These are phyloP conservation scores for Mycalesis mineus DNA, from an alignment of 2,888 invertebrate species.

Conservation along the genomic window DNA sequence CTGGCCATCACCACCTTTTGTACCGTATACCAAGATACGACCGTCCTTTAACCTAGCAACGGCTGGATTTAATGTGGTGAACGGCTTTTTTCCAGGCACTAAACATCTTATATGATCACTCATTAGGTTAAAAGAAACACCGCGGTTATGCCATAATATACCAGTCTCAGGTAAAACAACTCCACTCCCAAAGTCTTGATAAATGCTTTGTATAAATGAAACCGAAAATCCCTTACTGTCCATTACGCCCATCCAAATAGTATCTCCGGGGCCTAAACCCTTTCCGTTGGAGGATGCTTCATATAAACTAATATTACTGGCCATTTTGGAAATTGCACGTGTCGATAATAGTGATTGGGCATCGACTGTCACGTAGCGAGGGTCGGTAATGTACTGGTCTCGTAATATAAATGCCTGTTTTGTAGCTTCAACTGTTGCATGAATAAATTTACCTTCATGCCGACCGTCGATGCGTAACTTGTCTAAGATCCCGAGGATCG, in stretches of 20 bases:
- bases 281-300: constrained; percentile 38
- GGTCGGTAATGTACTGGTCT: constrained; percentile 57
- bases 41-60: constrained; percentile 62
- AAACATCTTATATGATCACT: constrained; percentile 46
- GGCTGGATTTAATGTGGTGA: constrained; percentile 62
- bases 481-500: constrained; percentile 60
- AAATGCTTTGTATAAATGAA: constrained; percentile 67
- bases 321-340: constrained; percentile 47
- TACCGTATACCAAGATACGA: constrained; percentile 61
- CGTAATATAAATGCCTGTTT: constrained; percentile 46
- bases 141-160: constrained; percentile 67
- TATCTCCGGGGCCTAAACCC: constrained; percentile 58
- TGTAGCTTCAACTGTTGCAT: constrained; percentile 54
- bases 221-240: constrained; percentile 66
- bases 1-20: constrained; percentile 67
- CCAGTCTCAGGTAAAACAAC: constrained; percentile 62
- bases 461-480: constrained; percentile 53
- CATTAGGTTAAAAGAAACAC: constrained; percentile 50
- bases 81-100: constrained; percentile 65
- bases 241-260: constrained; percentile 69
- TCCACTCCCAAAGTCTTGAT: constrained; percentile 57
- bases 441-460: constrained; percentile 60
- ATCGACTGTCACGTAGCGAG: constrained; percentile 53
- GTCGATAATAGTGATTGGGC: constrained; percentile 46
- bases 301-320: constrained; percentile 45